These are phyloP conservation scores for Caracal caracal DNA, from an alignment of 2,113 vertebrate species.

Conservation along the genomic window DNA sequence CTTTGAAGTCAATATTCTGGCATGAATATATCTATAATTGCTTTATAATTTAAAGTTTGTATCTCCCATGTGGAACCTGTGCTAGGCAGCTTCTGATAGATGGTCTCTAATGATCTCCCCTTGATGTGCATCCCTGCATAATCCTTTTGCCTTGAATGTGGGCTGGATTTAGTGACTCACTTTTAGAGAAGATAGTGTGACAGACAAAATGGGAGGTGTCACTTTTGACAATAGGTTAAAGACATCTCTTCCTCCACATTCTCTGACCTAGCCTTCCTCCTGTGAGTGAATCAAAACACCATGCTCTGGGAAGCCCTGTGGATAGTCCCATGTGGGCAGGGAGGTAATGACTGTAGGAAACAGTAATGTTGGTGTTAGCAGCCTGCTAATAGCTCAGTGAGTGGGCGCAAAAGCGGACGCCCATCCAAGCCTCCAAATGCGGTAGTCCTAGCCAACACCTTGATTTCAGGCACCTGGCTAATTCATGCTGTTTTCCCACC, in stretches of 20 bases:
- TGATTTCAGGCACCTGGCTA: not conserved
- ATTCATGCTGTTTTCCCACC: not conserved
- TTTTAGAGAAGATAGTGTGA: not conserved
- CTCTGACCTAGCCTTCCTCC: not conserved
- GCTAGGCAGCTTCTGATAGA: not conserved
- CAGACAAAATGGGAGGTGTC: not conserved
- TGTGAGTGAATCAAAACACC: not conserved
- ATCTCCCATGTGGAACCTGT: rapidly evolving
- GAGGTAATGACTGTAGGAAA: not conserved
- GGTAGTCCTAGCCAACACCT: not conserved
- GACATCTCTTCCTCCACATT: not conserved
- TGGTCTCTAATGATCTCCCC: not conserved
- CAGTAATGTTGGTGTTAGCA: not conserved
- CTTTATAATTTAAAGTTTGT: not conserved
- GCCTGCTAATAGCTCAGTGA: not conserved
- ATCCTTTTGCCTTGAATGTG: not conserved
- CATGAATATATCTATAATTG: not conserved
- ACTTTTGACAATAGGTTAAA: not conserved
- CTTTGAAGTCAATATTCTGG: not conserved
- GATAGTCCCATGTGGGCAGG: not conserved
- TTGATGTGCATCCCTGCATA: not conserved
- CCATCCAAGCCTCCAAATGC: not conserved
- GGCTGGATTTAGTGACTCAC: not conserved
- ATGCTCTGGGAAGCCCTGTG: not conserved
- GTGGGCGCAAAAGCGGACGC: not conserved